Conservation (phyloP, 2,888 invertebrate genomes). For the Prosopocoilus inquinatus region DNA sequence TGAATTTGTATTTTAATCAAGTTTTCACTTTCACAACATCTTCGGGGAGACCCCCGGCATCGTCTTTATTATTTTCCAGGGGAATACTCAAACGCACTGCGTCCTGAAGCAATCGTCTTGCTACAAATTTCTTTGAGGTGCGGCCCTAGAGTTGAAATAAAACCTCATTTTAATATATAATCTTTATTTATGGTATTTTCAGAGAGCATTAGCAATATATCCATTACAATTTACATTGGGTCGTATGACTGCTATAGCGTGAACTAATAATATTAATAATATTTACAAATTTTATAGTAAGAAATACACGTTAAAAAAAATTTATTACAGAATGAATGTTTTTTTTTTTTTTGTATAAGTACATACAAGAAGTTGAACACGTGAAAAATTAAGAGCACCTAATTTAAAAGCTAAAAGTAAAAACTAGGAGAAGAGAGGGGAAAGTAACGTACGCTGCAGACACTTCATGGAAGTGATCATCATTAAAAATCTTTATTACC, state of each 20-base stretch:
- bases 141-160: too few relatives aligned
- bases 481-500: slow-evolving; percentile 13
- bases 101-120: too few relatives aligned
- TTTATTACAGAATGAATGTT: too few relatives aligned
- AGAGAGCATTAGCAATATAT: slow-evolving; percentile 45
- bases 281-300: slow-evolving; percentile 12
- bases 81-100: too few relatives aligned
- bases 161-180: slow-evolving; percentile 14
- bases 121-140: too few relatives aligned
- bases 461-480: slow-evolving; percentile 43
- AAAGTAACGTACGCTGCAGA: slow-evolving; percentile 29
- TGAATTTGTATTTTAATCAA: too few relatives aligned
- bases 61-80: too few relatives aligned
- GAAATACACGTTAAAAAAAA: not conserved
- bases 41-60: too few relatives aligned
- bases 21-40: too few relatives aligned
- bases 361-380: too few relatives aligned
- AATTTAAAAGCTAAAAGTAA: not conserved
- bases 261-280: slow-evolving; percentile 28
- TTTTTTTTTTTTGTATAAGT: too few relatives aligned
- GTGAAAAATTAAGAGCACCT: slow-evolving; percentile 5
- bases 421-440: slow-evolving; percentile 1
- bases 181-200: slow-evolving; percentile 44
- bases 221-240: slow-evolving; percentile 44
- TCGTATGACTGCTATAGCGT: slow-evolving; percentile 39